Conservation (phyloP, 2,113 vertebrate species). For the Poecilia latipinna region DNA sequence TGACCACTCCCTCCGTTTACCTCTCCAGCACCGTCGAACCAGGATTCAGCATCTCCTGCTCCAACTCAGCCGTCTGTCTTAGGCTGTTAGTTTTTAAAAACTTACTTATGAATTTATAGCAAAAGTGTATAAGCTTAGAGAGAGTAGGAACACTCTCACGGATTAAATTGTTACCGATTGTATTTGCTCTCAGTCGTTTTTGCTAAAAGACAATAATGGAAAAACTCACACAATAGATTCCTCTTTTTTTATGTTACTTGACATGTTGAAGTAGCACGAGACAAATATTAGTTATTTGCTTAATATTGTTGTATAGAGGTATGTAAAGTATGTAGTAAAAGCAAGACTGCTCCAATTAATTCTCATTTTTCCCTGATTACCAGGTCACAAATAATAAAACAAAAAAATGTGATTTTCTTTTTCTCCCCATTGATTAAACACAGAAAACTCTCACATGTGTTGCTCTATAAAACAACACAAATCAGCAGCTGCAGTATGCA, state of each 20-base stretch:
- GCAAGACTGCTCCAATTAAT: too few relatives aligned
- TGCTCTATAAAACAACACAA: not conserved
- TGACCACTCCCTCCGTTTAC: slow-evolving; percentile 64
- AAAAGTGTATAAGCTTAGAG: not conserved
- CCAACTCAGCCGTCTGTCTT: slow-evolving; percentile 41
- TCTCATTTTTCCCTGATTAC: too few relatives aligned
- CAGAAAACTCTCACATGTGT: not conserved
- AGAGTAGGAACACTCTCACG: not conserved
- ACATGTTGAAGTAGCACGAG: too few relatives aligned
- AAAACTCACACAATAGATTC: not conserved
- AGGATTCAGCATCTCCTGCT: slow-evolving; percentile 7
- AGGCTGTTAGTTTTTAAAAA: slow-evolving; percentile 20
- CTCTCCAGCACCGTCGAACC: slow-evolving; percentile 42
- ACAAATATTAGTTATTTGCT: too few relatives aligned
- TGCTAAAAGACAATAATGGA: not conserved
- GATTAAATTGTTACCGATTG: not conserved
- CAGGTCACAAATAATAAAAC: too few relatives aligned
- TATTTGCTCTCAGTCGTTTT: not conserved
- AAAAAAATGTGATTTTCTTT: too few relatives aligned
- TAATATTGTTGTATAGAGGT: too few relatives aligned
- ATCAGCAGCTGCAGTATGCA: too few relatives aligned
- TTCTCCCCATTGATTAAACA: not conserved
- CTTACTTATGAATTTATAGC: slow-evolving; percentile 19
- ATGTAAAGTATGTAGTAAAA: too few relatives aligned
- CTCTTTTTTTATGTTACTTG: too few relatives aligned